Evolutionary conservation across 64 coral and sea anemone species (phyloP).

Genomic region (Stylophora pistillata): DNA sequence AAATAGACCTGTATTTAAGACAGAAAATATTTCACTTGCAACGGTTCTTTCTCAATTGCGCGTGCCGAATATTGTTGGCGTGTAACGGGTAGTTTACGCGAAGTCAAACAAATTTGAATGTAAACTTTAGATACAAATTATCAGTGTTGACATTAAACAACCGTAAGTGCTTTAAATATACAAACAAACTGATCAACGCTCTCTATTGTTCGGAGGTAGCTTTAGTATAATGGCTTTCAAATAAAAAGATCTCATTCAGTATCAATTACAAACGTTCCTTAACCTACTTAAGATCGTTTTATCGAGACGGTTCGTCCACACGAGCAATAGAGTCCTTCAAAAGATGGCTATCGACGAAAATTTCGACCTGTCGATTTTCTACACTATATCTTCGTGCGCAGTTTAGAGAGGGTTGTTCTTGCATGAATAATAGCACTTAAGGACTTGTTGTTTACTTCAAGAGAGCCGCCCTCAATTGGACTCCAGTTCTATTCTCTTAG

Average conservation of each 20-base stretch:
- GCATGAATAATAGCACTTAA: constrained; percentile 31
- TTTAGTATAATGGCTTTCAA: constrained; percentile 4
- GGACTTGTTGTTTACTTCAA: background rate
- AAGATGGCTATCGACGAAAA: background rate
- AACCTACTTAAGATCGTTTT: constrained; percentile 36
- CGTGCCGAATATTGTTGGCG: background rate
- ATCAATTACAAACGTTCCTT: constrained; percentile 50
- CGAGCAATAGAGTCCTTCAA: background rate
- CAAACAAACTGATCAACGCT: constrained; percentile 41
- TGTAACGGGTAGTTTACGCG: background rate
- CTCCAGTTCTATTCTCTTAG: background rate
- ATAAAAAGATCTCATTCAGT: constrained; percentile 34
- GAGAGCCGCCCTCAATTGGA: constrained; percentile 13
- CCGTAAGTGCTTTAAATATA: constrained; percentile 30
- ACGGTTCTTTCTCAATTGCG: background rate
- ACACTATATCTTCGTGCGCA: constrained; percentile 6
- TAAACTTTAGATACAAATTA: background rate
- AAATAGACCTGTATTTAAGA: constrained; percentile 10
- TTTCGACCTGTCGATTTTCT: background rate
- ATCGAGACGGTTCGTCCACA: background rate
- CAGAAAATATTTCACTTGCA: background rate
- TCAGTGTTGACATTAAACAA: constrained; percentile 35
- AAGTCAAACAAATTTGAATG: background rate
- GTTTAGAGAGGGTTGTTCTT: background rate
- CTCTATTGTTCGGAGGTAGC: constrained; percentile 9